Percentiles rank a stretch among this genome's conserved stretches.
phyloP scores from a whole-genome alignment of 1,140 invertebrate species.

The Meloidogyne hapla region DNA sequence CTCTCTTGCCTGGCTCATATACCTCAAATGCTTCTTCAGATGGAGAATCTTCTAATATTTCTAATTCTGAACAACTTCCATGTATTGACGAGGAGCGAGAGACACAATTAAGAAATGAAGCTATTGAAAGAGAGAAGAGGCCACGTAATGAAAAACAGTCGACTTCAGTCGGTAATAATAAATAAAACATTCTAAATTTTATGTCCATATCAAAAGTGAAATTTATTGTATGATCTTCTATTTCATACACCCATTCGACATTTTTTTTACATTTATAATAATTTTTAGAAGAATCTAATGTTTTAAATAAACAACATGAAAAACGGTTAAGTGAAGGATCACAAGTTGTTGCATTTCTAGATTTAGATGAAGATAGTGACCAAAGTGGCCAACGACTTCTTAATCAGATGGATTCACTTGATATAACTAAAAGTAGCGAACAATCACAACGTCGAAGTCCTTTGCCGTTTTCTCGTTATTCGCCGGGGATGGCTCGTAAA shows the following conservation, averaged over 20 bases:
- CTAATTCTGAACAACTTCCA: constrained; percentile 35
- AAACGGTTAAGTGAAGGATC: constrained; percentile 11
- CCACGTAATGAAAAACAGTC: constrained; percentile 32
- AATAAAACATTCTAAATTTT: no score
- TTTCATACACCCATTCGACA: no score
- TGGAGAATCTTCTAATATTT: constrained; percentile 15
- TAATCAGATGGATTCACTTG: constrained; percentile 20
- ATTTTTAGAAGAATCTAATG: constrained; percentile 27
- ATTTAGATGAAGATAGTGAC: constrained; percentile 33
- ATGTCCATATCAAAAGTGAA: no score
- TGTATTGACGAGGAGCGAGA: constrained; percentile 45
- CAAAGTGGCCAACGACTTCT: neutral
- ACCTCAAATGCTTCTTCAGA: constrained; percentile 22
- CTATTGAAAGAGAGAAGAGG: neutral
- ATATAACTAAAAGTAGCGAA: constrained; percentile 15
- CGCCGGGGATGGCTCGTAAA: constrained; percentile 55
- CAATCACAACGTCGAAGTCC: constrained; percentile 29
- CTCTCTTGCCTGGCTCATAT: constrained; percentile 2
- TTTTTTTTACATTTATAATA: no score
- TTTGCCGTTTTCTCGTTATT: constrained; percentile 54
- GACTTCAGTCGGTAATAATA: constrained; percentile 16
- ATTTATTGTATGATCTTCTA: no score
- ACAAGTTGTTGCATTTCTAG: constrained; percentile 38
- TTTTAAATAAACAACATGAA: neutral
- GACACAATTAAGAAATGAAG: neutral